phyloP scores from a whole-genome alignment of 2,113 vertebrate genomes.

The Lynx canadensis region DNA sequence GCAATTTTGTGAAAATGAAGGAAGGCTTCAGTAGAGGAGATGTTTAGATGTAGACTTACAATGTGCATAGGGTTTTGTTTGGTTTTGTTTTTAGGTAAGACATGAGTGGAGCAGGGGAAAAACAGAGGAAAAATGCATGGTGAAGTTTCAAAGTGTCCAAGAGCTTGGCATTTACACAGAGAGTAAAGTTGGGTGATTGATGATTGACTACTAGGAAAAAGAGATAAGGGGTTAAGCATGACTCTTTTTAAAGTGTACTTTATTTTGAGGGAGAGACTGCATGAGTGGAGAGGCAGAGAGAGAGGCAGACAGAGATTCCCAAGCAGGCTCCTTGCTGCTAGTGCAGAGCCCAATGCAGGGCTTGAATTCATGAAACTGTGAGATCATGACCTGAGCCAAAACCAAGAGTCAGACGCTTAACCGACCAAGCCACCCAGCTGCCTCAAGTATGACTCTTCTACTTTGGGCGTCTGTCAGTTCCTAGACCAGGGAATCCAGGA shows the following conservation, averaged over 20 bases:
- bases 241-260: not conserved
- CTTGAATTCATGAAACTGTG: too few relatives aligned
- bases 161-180: not conserved
- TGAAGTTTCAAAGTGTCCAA: not conserved
- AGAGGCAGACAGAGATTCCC: too few relatives aligned
- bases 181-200: not conserved
- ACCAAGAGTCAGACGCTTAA: too few relatives aligned
- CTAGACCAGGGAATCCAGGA: not conserved
- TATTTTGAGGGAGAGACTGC: too few relatives aligned
- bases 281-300: too few relatives aligned
- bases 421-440: too few relatives aligned
- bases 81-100: not conserved
- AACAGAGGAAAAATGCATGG: not conserved
- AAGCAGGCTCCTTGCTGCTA: too few relatives aligned
- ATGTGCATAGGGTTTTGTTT: not conserved
- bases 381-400: too few relatives aligned
- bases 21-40: not conserved
- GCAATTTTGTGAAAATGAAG: constrained; percentile 18
- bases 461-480: not conserved
- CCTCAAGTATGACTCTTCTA: not conserved
- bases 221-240: not conserved
- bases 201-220: not conserved
- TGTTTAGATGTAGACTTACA: not conserved
- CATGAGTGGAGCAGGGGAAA: not conserved
- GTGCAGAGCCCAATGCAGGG: too few relatives aligned